Base-by-base conservation (phyloP, 2,113 vertebrate genomes). In the Xiphophorus couchianus region DNA sequence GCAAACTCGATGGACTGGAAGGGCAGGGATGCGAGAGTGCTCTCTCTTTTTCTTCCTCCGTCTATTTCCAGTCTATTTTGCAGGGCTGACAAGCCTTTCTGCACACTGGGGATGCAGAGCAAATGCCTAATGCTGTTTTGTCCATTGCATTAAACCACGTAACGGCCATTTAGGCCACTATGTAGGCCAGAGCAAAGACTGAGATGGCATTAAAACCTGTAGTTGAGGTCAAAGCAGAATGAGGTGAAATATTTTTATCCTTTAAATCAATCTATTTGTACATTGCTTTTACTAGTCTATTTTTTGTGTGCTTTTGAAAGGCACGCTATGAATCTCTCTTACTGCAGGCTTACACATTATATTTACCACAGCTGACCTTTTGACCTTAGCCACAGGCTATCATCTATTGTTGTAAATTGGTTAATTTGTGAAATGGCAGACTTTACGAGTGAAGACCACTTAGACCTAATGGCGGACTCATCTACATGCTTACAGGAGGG, bases 371-470 rank as follows among this genome's bases (percentile, higher is more conserved):
- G 73, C 82, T 91, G 88, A 92, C 89, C 91, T 92, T 90, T 92
- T 87, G 88, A 93, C 92, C 91, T 66, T 70, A 65, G 88, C 85
- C 86, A 89, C 78, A 63, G 90, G 90, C 90, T 86, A 90, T 84
- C 82, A 78, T 90, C 80, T 91, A 74, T 83, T 88, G 84, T 76
- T 67, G 78, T 72, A 91, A 92, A 93, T 93, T 84, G 86, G 85
- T 86, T 93, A 87, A 93, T 93, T 93, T 91, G 88, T 77, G 70
- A 89, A 91, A 93, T 91, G 87, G 88, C 83, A 71, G 84, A 86
- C 90, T 92, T 91, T 90, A 74, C 82, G 82, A 81, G 64, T 89
- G 86, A 91, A 92, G 90, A 91, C 88, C 90, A 91, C 89, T 93
- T 91, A 86, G 88, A 80, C 83, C 66, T 92, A 93, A 93, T 93